These are phyloP conservation scores for Galleria mellonella DNA, from an alignment of 1,140 invertebrate genomes.

Conservation along the genomic window DNA sequence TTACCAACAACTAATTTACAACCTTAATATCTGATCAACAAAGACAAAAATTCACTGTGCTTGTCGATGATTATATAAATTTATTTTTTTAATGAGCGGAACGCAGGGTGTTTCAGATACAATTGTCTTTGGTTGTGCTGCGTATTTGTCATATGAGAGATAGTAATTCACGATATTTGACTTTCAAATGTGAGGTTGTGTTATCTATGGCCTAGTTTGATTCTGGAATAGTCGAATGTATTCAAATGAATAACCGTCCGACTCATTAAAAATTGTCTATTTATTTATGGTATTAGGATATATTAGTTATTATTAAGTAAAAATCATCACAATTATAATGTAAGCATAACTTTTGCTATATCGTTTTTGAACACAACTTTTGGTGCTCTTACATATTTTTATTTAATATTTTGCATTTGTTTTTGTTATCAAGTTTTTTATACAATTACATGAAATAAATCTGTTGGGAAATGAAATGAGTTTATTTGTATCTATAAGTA, in stretches of 20 bases:
- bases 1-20: neutral
- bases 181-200: too few relatives aligned
- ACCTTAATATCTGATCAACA: neutral
- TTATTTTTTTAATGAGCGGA: conserved; percentile 7
- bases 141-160: too few relatives aligned
- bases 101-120: too few relatives aligned
- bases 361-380: conserved; percentile 5
- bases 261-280: conserved; percentile 23
- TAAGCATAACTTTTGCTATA: conserved; percentile 17
- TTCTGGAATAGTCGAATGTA: neutral
- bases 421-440: conserved; percentile 18
- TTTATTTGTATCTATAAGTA: too few relatives aligned
- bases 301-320: conserved; percentile 18
- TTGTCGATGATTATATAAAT: neutral
- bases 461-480: conserved; percentile 13
- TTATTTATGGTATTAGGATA: conserved; percentile 26
- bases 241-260: conserved; percentile 10
- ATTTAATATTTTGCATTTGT: conserved; percentile 11
- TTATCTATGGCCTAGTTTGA: too few relatives aligned
- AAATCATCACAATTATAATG: conserved; percentile 26
- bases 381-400: conserved; percentile 14
- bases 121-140: too few relatives aligned
- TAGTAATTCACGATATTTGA: too few relatives aligned
- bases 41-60: neutral
- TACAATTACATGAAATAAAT: conserved; percentile 17